Conservation (phyloP, 2,113 vertebrate species). For the Peromyscus californicus region DNA sequence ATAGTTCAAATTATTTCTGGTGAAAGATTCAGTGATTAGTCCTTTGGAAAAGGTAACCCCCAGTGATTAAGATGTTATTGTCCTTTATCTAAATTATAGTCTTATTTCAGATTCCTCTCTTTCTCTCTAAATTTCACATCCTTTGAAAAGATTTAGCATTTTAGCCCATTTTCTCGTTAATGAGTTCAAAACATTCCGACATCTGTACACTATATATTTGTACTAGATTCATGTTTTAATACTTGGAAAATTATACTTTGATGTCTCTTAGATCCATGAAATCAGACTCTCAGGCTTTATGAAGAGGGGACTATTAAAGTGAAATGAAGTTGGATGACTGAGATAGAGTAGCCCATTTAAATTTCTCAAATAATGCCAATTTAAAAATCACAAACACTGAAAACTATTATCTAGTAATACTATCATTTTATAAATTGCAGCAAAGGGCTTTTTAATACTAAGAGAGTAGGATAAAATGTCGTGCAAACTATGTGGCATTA, state of each 20-base stretch:
- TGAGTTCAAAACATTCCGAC: slow-evolving; percentile 50
- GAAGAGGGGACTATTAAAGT: slow-evolving; percentile 56
- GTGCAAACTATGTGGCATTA: background rate
- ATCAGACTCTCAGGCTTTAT: slow-evolving; percentile 55
- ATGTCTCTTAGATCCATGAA: slow-evolving; percentile 43
- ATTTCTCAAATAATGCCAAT: slow-evolving; percentile 42
- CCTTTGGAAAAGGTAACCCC: slow-evolving; percentile 22
- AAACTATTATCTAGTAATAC: slow-evolving; percentile 48
- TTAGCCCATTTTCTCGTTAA: slow-evolving; percentile 55
- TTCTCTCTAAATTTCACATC: slow-evolving; percentile 46
- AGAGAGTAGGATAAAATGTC: background rate
- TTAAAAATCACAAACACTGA: slow-evolving; percentile 47
- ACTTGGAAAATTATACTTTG: slow-evolving; percentile 62
- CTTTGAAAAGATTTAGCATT: slow-evolving; percentile 43
- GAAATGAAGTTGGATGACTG: slow-evolving; percentile 41
- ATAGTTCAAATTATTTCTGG: slow-evolving; percentile 50
- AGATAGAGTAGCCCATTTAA: slow-evolving; percentile 48
- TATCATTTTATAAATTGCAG: slow-evolving; percentile 43
- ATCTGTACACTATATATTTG: slow-evolving; percentile 29
- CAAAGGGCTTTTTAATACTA: background rate
- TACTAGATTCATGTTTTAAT: slow-evolving; percentile 45
- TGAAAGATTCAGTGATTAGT: slow-evolving; percentile 18
- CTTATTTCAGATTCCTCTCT: slow-evolving; percentile 49
- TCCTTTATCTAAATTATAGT: slow-evolving; percentile 50
- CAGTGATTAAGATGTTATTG: slow-evolving; percentile 38